These are phyloP conservation scores for Cephus spinipes DNA, from an alignment of 2,888 invertebrate genomes.

Conservation along the genomic window DNA sequence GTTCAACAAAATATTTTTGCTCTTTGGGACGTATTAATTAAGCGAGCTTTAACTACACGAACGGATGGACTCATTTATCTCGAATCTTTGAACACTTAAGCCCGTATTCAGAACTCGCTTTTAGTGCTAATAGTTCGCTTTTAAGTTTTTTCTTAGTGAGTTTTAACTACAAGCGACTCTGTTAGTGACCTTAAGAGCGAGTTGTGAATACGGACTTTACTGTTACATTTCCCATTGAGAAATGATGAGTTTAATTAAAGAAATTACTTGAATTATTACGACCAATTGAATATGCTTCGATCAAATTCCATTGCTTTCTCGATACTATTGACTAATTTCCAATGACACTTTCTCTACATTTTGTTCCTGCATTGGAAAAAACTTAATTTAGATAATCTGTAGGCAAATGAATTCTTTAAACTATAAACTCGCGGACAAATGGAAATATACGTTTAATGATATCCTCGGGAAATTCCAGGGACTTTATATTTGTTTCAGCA, in stretches of 20 bases:
- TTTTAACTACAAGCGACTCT: too few species aligned
- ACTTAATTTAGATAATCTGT: neutral
- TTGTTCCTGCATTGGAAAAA: neutral
- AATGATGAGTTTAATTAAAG: neutral
- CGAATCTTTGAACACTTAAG: neutral
- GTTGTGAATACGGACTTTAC: too few species aligned
- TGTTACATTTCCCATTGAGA: neutral
- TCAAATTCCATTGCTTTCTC: neutral
- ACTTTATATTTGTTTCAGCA: neutral
- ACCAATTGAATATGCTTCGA: neutral
- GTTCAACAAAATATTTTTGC: neutral
- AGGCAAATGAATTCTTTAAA: neutral
- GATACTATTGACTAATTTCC: neutral
- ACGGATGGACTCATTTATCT: neutral
- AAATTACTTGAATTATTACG: neutral
- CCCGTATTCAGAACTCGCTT: too few species aligned
- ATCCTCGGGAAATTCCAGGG: neutral
- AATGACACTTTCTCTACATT: neutral
- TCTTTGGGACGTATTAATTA: neutral
- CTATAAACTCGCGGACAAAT: neutral
- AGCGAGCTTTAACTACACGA: neutral
- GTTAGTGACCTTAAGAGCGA: too few species aligned
- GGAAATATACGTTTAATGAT: neutral
- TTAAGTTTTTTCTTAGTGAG: too few species aligned
- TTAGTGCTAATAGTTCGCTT: too few species aligned